Evolutionary conservation across 2,797 vertebrate species (phyloP), one percentile per base, ranked within the genome.

Genomic region (Sphenodon punctatus): DNA sequence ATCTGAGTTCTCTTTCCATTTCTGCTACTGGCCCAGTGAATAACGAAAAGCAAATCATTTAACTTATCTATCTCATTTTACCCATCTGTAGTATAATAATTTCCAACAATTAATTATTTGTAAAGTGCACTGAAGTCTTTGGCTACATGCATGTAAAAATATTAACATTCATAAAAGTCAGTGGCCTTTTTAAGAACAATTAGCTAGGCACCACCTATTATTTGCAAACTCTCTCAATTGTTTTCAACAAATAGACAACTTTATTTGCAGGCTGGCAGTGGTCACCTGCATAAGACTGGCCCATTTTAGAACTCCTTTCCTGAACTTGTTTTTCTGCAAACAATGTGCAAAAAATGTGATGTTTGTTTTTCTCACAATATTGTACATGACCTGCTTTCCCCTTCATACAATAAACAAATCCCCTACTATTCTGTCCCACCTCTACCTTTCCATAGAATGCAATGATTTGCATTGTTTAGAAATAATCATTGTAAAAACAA

Each of bases 381-480:
- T 64, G 46, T 11, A 79, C 70, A 67, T 72, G 32, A 61, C 34
- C 55, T 90, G 27, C 32, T 90, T 89, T 89, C 58, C 32, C 75
- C 42, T 86, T 76, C 61, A 66, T 86, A 76, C 25, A 76, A 64
- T 51, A 73, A 61, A 85, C 27, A 82, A 79, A 84, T 86, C 70
- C 63, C 42, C 56, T 48, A 22, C 14, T 88, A 15, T 60, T 85
- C 65, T 93, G 32, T 82, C 51, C 55, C 60, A 30, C 60, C 73
- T 56, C 39, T 70, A 39, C 9, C 34, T 55, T 64, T 82, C 75
- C 61, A 69, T 43, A 25, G 23, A 66, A 38, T 51, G 77, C 66
- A 80, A 73, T 39, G 56, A 53, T 88, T 67, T 67, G 22, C 56
- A 84, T 92, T 92, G 60, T 93, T 92, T 51, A 39, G 10, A 4